phyloP scores from a whole-genome alignment of 1,140 invertebrate genomes.

The Drosophila arizonae region DNA sequence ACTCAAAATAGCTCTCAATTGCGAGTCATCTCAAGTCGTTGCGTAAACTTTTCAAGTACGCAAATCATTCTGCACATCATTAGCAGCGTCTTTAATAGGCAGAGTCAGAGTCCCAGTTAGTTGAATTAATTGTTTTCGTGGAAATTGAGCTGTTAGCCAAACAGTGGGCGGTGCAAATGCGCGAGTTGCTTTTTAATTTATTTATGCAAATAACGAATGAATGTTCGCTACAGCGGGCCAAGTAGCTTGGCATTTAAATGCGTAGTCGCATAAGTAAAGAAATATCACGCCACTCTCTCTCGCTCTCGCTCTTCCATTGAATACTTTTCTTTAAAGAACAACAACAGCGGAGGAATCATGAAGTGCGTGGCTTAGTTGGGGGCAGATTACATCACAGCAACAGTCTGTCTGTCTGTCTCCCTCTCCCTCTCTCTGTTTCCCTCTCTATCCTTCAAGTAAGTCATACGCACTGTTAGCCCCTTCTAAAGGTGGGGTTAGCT shows the following conservation, averaged over 20 bases:
- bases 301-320: conserved; percentile 9
- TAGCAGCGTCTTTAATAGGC: conserved; percentile 65
- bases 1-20: not conserved
- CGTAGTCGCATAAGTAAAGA: conserved; percentile 54
- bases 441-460: conserved; percentile 36
- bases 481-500: not conserved
- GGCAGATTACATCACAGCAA: conserved; percentile 34
- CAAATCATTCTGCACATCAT: conserved; percentile 76
- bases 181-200: conserved; percentile 61
- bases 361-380: conserved; percentile 31
- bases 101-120: conserved; percentile 35
- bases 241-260: conserved; percentile 29
- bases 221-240: conserved; percentile 37
- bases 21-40: conserved; percentile 18
- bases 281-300: conserved; percentile 9
- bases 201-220: conserved; percentile 68
- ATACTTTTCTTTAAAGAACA: conserved; percentile 19
- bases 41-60: conserved; percentile 60
- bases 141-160: conserved; percentile 66
- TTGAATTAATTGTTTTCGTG: conserved; percentile 63
- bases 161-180: conserved; percentile 1
- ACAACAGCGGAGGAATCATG: conserved; percentile 29
- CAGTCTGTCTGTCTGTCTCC: conserved; percentile 3
- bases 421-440: not conserved
- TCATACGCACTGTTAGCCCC: conserved; percentile 62